Conservation (phyloP, 2,113 vertebrate species). For the Misgurnus anguillicaudatus region DNA sequence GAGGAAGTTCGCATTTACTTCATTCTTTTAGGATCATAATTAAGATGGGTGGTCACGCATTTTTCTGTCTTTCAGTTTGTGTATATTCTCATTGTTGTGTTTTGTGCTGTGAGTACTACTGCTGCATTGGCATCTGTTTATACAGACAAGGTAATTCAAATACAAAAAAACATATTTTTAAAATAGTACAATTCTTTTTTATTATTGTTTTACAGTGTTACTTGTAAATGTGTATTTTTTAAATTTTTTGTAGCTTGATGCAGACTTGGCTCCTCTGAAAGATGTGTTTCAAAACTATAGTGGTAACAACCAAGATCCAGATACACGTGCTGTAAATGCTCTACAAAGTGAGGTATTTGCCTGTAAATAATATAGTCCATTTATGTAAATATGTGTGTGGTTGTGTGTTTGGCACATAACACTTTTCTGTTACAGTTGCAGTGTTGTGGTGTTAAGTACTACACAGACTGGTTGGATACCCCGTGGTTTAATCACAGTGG, state of each 20-base stretch:
- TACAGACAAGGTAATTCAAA: constrained; percentile 52
- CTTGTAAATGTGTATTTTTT: background rate
- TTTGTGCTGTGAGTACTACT: constrained; percentile 61
- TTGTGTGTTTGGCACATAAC: background rate
- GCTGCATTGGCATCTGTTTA: constrained; percentile 59
- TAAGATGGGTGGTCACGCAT: background rate
- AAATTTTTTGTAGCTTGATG: constrained; percentile 56
- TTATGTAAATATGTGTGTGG: background rate
- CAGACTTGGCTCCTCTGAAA: constrained; percentile 56
- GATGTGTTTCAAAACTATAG: constrained; percentile 66
- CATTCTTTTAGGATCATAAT: background rate
- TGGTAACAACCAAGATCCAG: constrained; percentile 54
- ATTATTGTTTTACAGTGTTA: background rate
- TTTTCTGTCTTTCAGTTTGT: constrained; percentile 62
- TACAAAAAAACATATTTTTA: background rate
- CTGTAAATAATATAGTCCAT: background rate
- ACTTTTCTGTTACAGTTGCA: constrained; percentile 50
- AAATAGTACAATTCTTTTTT: too few relatives aligned
- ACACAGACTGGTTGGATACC: constrained; percentile 65
- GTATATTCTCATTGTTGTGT: constrained; percentile 63
- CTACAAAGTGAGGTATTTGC: constrained; percentile 56
- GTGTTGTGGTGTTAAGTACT: constrained; percentile 66
- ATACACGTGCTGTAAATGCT: constrained; percentile 55
- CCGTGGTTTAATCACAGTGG: constrained; percentile 64
- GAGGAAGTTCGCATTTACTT: background rate